Evolutionary conservation across 2,888 invertebrate genomes (phyloP).

Genomic region (Chrysodeixis includens): DNA sequence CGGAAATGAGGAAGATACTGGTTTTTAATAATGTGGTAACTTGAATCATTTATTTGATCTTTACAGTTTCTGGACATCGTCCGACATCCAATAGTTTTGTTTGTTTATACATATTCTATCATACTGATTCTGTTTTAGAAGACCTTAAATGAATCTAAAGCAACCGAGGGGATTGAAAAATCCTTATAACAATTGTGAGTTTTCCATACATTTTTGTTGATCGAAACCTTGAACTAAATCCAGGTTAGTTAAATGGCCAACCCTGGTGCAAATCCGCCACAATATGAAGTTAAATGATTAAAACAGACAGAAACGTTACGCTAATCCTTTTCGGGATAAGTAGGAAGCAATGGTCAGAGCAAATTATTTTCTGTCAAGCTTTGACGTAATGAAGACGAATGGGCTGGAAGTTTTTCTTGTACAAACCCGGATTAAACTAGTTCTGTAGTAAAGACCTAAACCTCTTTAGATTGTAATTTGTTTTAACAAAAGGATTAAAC

Average conservation of each 20-base stretch:
- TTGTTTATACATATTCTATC: no score
- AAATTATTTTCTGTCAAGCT: constrained; percentile 40
- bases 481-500: background rate
- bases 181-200: no score
- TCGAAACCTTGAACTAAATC: background rate
- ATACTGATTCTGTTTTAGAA: no score
- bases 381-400: constrained; percentile 29
- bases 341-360: constrained; percentile 21
- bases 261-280: constrained; percentile 35
- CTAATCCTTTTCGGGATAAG: constrained; percentile 42
- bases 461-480: background rate
- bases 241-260: constrained; percentile 7
- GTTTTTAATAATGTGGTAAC: no score
- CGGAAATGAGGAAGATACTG: no score
- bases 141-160: no score
- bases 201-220: background rate
- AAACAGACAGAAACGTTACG: constrained; percentile 35
- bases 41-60: no score
- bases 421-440: constrained; percentile 15
- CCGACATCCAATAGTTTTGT: no score
- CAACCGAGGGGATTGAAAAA: no score
- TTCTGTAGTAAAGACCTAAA: background rate
- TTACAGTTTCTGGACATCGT: no score
- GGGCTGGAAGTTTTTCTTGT: constrained; percentile 28
- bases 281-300: constrained; percentile 36